phyloP scores from a whole-genome alignment of 2,113 vertebrate genomes.

The Leptobrachium leishanense region DNA sequence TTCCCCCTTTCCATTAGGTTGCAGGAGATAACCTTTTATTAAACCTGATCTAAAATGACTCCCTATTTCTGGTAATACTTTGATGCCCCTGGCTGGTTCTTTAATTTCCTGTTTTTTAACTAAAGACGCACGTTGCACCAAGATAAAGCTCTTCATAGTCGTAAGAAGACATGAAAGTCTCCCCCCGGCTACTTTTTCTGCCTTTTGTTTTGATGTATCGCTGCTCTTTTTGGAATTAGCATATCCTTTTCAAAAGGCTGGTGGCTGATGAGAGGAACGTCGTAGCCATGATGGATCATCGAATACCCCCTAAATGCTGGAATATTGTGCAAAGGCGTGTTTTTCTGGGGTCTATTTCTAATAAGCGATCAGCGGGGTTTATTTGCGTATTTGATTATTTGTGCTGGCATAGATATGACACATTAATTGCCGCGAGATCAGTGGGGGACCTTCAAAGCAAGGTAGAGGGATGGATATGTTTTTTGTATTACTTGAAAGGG shows the following conservation, averaged over 20 bases:
- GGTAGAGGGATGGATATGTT: too few relatives aligned
- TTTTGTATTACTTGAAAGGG: too few relatives aligned
- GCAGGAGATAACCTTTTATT: conserved; percentile 93
- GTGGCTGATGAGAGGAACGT: conserved; percentile 84
- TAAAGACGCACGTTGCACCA: conserved; percentile 82
- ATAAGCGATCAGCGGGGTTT: background rate
- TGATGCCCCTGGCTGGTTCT: conserved; percentile 76
- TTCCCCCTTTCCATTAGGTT: conserved; percentile 73
- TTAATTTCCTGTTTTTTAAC: conserved; percentile 87
- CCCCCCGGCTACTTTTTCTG: conserved; percentile 93
- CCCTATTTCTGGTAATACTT: conserved; percentile 76
- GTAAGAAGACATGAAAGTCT: conserved; percentile 92
- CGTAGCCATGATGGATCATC: conserved; percentile 83
- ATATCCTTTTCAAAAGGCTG: conserved; percentile 89
- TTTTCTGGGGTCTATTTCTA: background rate
- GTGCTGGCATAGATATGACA: too few relatives aligned
- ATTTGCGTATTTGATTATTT: too few relatives aligned
- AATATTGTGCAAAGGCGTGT: conserved; percentile 68
- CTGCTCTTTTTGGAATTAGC: conserved; percentile 94
- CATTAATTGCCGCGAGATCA: too few relatives aligned
- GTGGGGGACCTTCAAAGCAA: too few relatives aligned
- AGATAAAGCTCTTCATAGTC: conserved; percentile 95
- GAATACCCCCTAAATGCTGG: conserved; percentile 88
- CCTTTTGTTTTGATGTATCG: conserved; percentile 95
- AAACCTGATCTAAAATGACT: conserved; percentile 90